Evolutionary conservation across 2,797 vertebrate species (phyloP).

Genomic region (Gouania willdenowi): DNA sequence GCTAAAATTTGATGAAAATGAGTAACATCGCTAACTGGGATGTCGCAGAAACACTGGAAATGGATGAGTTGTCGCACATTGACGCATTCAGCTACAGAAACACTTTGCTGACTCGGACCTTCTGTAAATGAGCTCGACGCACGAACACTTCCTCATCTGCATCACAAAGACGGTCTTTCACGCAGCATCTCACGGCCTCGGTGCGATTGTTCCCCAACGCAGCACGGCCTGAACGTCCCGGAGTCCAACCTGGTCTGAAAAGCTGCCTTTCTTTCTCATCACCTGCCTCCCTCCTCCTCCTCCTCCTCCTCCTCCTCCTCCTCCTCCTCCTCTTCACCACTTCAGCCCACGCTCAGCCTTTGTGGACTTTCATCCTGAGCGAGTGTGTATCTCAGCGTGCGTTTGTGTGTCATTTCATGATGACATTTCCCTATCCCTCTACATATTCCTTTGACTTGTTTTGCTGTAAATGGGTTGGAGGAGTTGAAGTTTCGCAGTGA

Average conservation of each 20-base stretch:
- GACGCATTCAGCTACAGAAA: background rate
- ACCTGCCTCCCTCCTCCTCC: constrained; percentile 36
- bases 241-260: constrained; percentile 36
- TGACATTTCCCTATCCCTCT: constrained; percentile 7
- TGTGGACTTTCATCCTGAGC: constrained; percentile 55
- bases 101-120: background rate
- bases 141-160: constrained; percentile 15
- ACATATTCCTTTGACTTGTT: constrained; percentile 22
- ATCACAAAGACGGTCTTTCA: constrained; percentile 10
- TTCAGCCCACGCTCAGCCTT: constrained; percentile 52
- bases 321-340: constrained; percentile 46
- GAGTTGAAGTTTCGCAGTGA: background rate
- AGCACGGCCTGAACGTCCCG: constrained; percentile 17
- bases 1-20: too few species aligned
- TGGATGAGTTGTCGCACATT: background rate
- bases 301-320: constrained; percentile 23
- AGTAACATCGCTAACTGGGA: background rate
- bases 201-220: constrained; percentile 31
- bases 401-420: constrained; percentile 32
- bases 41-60: background rate
- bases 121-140: constrained; percentile 1
- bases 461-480: constrained; percentile 3
- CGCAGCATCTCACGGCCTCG: constrained; percentile 1
- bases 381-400: constrained; percentile 35
- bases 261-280: constrained; percentile 47